Evolutionary conservation across 2,797 vertebrate species (phyloP).

Genomic region (Tapirus indicus): DNA sequence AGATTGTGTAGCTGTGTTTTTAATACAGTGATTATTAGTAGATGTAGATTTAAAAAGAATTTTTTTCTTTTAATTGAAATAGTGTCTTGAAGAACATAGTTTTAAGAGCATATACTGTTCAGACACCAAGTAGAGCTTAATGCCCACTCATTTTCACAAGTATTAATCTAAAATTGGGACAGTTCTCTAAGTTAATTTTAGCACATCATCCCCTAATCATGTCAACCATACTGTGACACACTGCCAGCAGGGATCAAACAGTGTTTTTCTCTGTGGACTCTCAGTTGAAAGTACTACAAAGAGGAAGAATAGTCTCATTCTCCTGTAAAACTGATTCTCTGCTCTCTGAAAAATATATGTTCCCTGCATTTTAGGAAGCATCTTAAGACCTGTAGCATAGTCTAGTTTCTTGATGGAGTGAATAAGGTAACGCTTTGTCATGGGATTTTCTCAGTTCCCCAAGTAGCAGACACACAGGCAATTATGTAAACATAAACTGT

Average conservation of each 20-base stretch:
- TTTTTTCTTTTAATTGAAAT: conserved; percentile 61
- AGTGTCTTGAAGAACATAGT: conserved; percentile 32
- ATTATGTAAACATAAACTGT: not conserved
- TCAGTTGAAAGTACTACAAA: not conserved
- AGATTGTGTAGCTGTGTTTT: conserved; percentile 55
- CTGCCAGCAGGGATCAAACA: not conserved
- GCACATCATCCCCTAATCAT: not conserved
- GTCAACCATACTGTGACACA: not conserved
- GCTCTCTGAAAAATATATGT: not conserved
- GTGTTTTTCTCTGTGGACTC: not conserved
- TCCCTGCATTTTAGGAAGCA: not conserved
- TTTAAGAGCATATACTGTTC: not conserved
- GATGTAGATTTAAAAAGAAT: conserved; percentile 36
- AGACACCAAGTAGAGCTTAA: not conserved
- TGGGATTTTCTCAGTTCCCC: not conserved
- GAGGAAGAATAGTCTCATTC: not conserved
- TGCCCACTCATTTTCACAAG: not conserved
- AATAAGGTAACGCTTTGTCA: not conserved
- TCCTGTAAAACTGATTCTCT: not conserved
- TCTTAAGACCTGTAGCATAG: not conserved
- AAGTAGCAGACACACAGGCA: not conserved
- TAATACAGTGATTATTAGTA: conserved; percentile 62
- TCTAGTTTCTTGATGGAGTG: not conserved
- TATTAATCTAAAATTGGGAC: not conserved
- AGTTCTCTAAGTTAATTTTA: conserved; percentile 34